Conservation (phyloP, 2,888 invertebrate genomes). For the Macaria liturata region DNA sequence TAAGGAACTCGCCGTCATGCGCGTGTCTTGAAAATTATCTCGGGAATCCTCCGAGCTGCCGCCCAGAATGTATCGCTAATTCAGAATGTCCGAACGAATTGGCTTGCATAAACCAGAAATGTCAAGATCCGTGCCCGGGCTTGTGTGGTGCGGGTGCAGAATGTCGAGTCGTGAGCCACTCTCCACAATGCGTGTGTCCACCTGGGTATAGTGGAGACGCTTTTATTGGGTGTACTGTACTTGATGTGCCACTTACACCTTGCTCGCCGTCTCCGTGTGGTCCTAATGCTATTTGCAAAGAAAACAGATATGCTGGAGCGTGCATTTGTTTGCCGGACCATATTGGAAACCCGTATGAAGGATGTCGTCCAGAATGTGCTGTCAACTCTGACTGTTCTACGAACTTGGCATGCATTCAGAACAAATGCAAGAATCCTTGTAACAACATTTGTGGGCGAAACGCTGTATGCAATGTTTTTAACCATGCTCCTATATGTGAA, state of each 20-base stretch:
- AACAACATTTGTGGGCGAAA: slow-evolving; percentile 89
- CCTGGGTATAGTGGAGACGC: slow-evolving; percentile 85
- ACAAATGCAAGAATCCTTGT: slow-evolving; percentile 90
- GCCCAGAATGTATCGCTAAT: slow-evolving; percentile 89
- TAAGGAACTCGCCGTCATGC: slow-evolving; percentile 86
- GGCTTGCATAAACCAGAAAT: slow-evolving; percentile 89
- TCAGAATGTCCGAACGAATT: slow-evolving; percentile 87
- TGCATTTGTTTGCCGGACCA: slow-evolving; percentile 88
- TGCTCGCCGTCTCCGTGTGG: slow-evolving; percentile 90
- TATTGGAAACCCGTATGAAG: slow-evolving; percentile 90
- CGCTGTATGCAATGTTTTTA: slow-evolving; percentile 88
- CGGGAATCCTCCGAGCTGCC: slow-evolving; percentile 88
- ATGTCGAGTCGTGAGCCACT: slow-evolving; percentile 89
- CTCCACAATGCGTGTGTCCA: slow-evolving; percentile 89
- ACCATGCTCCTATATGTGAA: slow-evolving; percentile 87
- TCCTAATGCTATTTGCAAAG: slow-evolving; percentile 87
- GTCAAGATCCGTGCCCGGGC: slow-evolving; percentile 89
- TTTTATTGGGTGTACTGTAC: slow-evolving; percentile 80
- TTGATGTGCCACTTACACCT: slow-evolving; percentile 79
- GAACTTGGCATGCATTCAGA: slow-evolving; percentile 88
- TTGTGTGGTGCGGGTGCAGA: slow-evolving; percentile 88
- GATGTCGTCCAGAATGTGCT: slow-evolving; percentile 89
- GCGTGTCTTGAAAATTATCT: slow-evolving; percentile 87
- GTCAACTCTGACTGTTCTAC: slow-evolving; percentile 88
- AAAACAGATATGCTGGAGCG: slow-evolving; percentile 86